phyloP scores from a whole-genome alignment of 1,140 invertebrate genomes.

The Scylla paramamosain region DNA sequence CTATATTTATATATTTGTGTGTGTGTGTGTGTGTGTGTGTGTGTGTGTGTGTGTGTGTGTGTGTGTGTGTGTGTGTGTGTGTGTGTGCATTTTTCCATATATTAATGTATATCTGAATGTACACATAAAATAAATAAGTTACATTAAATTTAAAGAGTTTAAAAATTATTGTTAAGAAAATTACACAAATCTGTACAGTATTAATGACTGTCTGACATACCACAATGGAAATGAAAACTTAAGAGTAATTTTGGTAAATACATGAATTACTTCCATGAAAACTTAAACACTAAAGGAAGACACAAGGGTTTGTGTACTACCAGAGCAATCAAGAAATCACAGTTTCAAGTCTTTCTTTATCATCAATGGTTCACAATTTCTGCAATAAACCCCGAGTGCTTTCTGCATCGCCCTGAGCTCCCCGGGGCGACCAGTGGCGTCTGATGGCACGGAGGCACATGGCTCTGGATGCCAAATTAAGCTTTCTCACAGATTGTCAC shows the following conservation, averaged over 20 bases:
- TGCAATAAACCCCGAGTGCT: slow-evolving; percentile 48
- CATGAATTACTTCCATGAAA: slow-evolving; percentile 60
- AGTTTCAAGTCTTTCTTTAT: slow-evolving; percentile 49
- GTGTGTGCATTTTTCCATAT: slow-evolving; percentile 44
- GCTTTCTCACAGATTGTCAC: slow-evolving; percentile 51
- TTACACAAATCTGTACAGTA: slow-evolving; percentile 53
- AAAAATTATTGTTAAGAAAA: slow-evolving; percentile 61
- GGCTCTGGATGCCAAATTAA: slow-evolving; percentile 25
- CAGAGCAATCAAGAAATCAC: slow-evolving; percentile 67
- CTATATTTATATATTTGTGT: slow-evolving; percentile 41
- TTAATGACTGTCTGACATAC: slow-evolving; percentile 53
- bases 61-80: slow-evolving; percentile 47
- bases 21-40: slow-evolving; percentile 40
- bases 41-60: slow-evolving; percentile 42
- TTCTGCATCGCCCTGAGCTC: slow-evolving; percentile 47
- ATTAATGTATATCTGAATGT: slow-evolving; percentile 72
- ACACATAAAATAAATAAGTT: slow-evolving; percentile 68
- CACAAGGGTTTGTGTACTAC: slow-evolving; percentile 72
- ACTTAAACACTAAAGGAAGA: slow-evolving; percentile 72
- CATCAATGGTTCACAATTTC: neutral
- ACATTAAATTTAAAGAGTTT: slow-evolving; percentile 55
- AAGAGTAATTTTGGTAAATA: slow-evolving; percentile 53
- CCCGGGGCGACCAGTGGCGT: neutral
- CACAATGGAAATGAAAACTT: slow-evolving; percentile 57
- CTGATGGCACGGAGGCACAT: neutral